These are phyloP conservation scores for Scortum barcoo DNA, from an alignment of 2,113 vertebrate species.

Conservation along the genomic window DNA sequence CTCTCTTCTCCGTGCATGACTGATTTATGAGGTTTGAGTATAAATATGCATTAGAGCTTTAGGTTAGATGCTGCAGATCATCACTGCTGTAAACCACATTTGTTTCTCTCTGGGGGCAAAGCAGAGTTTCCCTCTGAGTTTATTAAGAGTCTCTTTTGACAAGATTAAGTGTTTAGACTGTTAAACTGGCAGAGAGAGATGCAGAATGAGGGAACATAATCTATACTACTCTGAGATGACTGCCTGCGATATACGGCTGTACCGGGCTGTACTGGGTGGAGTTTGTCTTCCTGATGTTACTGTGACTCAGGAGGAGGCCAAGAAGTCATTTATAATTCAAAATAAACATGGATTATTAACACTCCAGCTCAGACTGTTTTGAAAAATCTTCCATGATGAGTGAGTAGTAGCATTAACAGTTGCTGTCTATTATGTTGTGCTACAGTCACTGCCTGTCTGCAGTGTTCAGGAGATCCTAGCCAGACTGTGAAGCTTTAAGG, in stretches of 20 bases:
- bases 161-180: slow-evolving; percentile 66
- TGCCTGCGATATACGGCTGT: not conserved
- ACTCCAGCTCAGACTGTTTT: slow-evolving; percentile 32
- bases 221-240: slow-evolving; percentile 27
- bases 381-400: slow-evolving; percentile 35
- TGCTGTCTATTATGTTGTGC: not conserved
- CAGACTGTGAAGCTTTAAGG: slow-evolving; percentile 17
- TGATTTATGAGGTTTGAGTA: slow-evolving; percentile 57
- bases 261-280: slow-evolving; percentile 5
- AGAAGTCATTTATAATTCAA: slow-evolving; percentile 56
- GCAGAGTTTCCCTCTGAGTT: slow-evolving; percentile 48
- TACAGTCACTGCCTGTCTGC: slow-evolving; percentile 25
- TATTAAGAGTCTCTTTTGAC: slow-evolving; percentile 61
- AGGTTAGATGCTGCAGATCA: slow-evolving; percentile 57
- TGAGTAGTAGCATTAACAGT: not conserved
- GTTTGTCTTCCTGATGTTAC: slow-evolving; percentile 41
- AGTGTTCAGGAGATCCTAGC: not conserved
- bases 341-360: slow-evolving; percentile 57
- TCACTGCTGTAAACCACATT: slow-evolving; percentile 54
- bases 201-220: slow-evolving; percentile 30
- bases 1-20: slow-evolving; percentile 41
- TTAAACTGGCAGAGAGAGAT: slow-evolving; percentile 47
- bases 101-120: slow-evolving; percentile 55
- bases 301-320: slow-evolving; percentile 34
- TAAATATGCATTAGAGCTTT: slow-evolving; percentile 73